Base-by-base conservation (phyloP, 1,140 invertebrate genomes). In the Rhyzopertha dominica region DNA sequence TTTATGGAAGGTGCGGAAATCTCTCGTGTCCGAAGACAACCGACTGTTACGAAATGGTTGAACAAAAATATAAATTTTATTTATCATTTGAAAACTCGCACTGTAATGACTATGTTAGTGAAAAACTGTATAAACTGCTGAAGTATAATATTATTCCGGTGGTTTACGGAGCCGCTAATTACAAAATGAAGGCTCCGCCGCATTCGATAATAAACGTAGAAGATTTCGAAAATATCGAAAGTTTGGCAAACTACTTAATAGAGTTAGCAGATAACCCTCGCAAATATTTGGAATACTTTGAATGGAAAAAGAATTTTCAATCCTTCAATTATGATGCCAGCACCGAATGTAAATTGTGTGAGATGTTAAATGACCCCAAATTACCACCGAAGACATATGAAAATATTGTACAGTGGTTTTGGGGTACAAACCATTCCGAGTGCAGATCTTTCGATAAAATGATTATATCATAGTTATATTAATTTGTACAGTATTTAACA, bases 71-170 rank as follows among this genome's bases (percentile, higher is more conserved):
- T 59, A 73, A 72, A 51, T 83, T 82, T 57, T 84, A 84, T 59
- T 61, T 85, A 19, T 72, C 81, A 0, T 82, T 85, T 43, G 82
- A 85, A 59, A 85, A 85, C 59, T 73, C 76, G 17, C 62, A 74
- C 10, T 70, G 69, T 49, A 61, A 67, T 24, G 79, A 81, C 61
- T 82, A 82, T 60, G 72, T 80, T 14, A 82, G 79, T 1, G 80
- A 82, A 53, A 81, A 81, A 51, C 61, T 84, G 25, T 76, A 72
- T 58, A 59, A 66, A 23, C 61, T 69, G 4, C 43, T 77, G 19
- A 51, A 66, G 50, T 53, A 73, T 47, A 56, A 71, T 29, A 59
- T 71, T 1, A 61, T 77, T 10, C 75, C 75, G 1, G 64, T 77
- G n/a, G 74, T 77, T 13, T 75, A 65, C 40, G 74, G 74, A 12